Conservation (phyloP, 2,888 invertebrate genomes). For the Drosophila merina region DNA sequence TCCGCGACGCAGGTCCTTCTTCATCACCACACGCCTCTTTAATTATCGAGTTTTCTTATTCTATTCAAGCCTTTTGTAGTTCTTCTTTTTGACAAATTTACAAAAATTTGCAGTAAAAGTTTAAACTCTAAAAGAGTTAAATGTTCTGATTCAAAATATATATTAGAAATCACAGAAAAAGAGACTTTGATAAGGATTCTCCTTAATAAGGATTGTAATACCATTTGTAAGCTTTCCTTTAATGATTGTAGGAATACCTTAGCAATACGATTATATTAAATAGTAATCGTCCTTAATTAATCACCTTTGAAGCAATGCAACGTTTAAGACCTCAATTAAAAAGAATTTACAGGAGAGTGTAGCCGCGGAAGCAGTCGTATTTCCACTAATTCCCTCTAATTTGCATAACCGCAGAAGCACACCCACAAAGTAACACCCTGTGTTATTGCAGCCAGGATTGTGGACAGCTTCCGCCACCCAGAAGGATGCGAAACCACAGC, state of each 20-base stretch:
- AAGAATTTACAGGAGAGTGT: neutral
- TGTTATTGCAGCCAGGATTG: conserved; percentile 8
- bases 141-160: too few relatives aligned
- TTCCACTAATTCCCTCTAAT: conserved; percentile 16
- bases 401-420: conserved; percentile 41
- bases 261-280: too few relatives aligned
- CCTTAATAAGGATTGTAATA: too few relatives aligned
- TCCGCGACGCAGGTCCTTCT: conserved; percentile 1
- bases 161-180: too few relatives aligned
- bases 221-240: too few relatives aligned
- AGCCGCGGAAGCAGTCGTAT: conserved; percentile 1
- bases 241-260: too few relatives aligned
- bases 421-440: conserved; percentile 29
- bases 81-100: neutral
- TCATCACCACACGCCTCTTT: conserved; percentile 5
- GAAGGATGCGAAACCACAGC: conserved; percentile 23
- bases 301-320: too few relatives aligned
- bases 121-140: too few relatives aligned
- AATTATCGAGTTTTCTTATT: conserved; percentile 10
- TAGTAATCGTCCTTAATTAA: too few relatives aligned
- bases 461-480: neutral
- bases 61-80: neutral
- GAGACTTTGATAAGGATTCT: too few relatives aligned
- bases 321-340: too few relatives aligned
- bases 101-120: too few relatives aligned